These are phyloP conservation scores for Anolis apletophallus DNA, from an alignment of 2,797 vertebrate species.

Conservation along the genomic window DNA sequence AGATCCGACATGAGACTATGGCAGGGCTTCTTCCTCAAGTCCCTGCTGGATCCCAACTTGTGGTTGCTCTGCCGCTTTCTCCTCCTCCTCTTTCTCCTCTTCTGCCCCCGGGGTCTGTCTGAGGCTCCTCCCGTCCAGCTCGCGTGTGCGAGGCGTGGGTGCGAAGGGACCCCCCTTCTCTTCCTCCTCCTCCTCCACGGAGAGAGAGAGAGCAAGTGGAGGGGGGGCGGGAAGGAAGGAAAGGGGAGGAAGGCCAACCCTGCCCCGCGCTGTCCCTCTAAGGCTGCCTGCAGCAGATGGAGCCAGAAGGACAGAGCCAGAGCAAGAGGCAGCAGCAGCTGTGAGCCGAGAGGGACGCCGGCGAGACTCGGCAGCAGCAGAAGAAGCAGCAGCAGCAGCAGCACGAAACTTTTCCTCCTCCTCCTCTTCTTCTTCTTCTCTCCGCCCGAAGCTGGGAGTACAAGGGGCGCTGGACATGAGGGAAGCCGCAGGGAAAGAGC, in stretches of 20 bases:
- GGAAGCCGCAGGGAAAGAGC: too few relatives aligned
- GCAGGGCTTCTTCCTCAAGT: too few relatives aligned
- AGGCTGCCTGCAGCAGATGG: not conserved
- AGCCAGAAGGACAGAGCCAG: not conserved
- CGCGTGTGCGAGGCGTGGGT: not conserved
- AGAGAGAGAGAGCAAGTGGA: not conserved
- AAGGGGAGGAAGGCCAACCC: not conserved
- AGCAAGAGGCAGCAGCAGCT: not conserved
- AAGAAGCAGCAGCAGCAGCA: too few relatives aligned
- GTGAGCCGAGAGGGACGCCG: not conserved
- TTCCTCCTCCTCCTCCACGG: too few relatives aligned
- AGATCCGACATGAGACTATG: too few relatives aligned
- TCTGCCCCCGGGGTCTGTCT: not conserved
- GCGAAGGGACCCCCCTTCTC: slow-evolving; percentile 30
- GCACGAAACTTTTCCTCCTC: too few relatives aligned
- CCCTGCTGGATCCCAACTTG: too few relatives aligned
- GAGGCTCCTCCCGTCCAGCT: slow-evolving; percentile 35
- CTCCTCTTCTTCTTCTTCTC: too few relatives aligned
- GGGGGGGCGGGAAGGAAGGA: not conserved
- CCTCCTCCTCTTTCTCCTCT: slow-evolving; percentile 1
- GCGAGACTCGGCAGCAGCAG: too few relatives aligned
- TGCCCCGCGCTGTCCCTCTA: too few relatives aligned
- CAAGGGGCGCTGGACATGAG: too few relatives aligned
- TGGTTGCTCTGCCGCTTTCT: not conserved
- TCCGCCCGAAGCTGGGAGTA: too few relatives aligned